phyloP scores from a whole-genome alignment of 92 coral and sea anemone genomes.

The Plumapathes pennacea region DNA sequence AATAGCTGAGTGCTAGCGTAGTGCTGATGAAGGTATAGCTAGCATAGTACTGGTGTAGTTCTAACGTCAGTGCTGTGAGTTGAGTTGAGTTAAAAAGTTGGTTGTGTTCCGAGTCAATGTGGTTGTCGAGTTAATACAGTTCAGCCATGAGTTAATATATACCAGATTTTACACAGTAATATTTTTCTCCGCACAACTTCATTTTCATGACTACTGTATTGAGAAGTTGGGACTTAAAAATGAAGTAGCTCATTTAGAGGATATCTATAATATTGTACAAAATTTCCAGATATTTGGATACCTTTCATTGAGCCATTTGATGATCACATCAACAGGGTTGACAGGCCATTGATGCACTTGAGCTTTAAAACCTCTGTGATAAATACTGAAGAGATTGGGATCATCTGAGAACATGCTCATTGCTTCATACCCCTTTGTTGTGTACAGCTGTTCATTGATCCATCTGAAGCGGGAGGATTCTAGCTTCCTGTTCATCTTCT shows the following conservation, averaged over 20 bases:
- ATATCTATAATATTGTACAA: not conserved
- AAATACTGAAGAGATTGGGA: conserved; percentile 75
- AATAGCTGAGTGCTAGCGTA: no score
- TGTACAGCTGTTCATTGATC: conserved; percentile 93
- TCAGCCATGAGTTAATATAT: no score
- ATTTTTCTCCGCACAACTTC: no score
- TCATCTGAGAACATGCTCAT: conserved; percentile 65
- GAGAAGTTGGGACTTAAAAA: no score
- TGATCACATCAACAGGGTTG: conserved; percentile 85
- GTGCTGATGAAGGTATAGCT: no score
- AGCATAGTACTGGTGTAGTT: no score
- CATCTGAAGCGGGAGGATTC: conserved; percentile 93
- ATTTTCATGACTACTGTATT: no score
- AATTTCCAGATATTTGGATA: not conserved
- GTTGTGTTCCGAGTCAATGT: no score
- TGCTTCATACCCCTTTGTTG: conserved; percentile 76
- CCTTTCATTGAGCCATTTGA: conserved; percentile 91
- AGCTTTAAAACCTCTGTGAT: conserved; percentile 85
- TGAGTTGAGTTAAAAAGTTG: no score
- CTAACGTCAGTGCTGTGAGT: no score
- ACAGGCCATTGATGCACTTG: conserved; percentile 96
- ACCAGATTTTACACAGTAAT: no score
- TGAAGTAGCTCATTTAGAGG: not conserved
- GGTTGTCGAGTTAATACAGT: no score
- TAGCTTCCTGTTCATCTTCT: conserved; percentile 74